Evolutionary conservation across 1,140 invertebrate species (phyloP).

Genomic region (Hyposmocoma kahamanoa): DNA sequence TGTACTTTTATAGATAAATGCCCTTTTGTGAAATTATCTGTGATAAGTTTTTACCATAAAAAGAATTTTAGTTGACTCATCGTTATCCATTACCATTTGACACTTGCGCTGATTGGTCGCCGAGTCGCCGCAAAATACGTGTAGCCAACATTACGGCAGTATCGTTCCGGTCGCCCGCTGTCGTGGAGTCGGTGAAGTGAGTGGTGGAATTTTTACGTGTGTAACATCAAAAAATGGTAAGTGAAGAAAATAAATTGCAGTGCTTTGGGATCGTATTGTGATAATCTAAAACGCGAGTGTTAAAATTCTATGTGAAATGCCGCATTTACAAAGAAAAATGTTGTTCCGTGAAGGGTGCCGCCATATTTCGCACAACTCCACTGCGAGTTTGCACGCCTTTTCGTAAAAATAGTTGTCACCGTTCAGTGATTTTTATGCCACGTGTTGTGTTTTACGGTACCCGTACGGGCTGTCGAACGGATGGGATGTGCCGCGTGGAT

Average conservation of each 20-base stretch:
- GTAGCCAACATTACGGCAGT: constrained; percentile 65
- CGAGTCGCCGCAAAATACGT: constrained; percentile 46
- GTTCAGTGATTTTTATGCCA: constrained; percentile 70
- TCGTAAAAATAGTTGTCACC: constrained; percentile 61
- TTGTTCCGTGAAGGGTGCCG: constrained; percentile 55
- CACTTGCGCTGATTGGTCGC: constrained; percentile 66
- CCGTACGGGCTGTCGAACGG: constrained; percentile 5
- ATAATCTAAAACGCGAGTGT: constrained; percentile 23
- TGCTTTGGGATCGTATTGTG: constrained; percentile 43
- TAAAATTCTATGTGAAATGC: constrained; percentile 20
- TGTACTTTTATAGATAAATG: no score
- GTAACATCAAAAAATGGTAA: constrained; percentile 73
- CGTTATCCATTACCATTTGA: constrained; percentile 40
- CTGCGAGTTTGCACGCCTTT: constrained; percentile 61
- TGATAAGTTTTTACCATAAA: constrained; percentile 15
- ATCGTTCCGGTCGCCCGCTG: constrained; percentile 69
- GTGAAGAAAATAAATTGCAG: constrained; percentile 57
- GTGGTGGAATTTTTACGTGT: constrained; percentile 70
- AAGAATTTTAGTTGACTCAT: constrained; percentile 43
- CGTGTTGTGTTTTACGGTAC: constrained; percentile 54
- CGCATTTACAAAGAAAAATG: constrained; percentile 36
- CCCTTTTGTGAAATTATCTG: no score
- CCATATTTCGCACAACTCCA: constrained; percentile 66
- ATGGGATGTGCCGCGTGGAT: constrained; percentile 15
- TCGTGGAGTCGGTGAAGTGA: constrained; percentile 68